Conservation (phyloP, 2,888 invertebrate species). For the Eueremaeus valkanovi region DNA sequence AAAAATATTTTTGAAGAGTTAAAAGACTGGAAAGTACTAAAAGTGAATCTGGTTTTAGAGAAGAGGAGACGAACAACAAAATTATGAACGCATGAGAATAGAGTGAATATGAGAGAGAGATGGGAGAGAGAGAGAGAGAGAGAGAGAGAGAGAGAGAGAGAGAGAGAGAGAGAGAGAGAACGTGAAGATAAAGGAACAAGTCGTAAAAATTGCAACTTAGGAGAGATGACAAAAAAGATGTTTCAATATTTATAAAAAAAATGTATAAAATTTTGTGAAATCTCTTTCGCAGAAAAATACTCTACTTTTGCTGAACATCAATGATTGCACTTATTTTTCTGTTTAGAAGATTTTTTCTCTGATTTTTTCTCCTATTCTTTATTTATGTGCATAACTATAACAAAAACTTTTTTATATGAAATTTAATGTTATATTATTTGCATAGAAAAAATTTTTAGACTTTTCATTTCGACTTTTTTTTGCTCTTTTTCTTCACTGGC, state of each 20-base stretch:
- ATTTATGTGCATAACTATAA: conserved; percentile 10
- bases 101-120: too few species aligned
- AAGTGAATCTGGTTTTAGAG: not conserved
- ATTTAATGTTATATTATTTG: not conserved
- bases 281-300: not conserved
- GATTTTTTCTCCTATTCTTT: not conserved
- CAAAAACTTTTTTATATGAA: not conserved
- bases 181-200: too few species aligned
- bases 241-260: not conserved
- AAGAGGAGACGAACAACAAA: too few species aligned
- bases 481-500: too few species aligned
- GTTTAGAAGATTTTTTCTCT: not conserved
- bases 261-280: not conserved
- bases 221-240: not conserved
- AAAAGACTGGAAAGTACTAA: not conserved
- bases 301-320: not conserved
- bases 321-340: conserved; percentile 17
- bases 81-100: too few species aligned
- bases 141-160: too few species aligned
- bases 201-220: not conserved
- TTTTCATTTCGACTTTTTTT: too few species aligned
- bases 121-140: too few species aligned
- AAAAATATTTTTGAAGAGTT: not conserved
- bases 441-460: not conserved
- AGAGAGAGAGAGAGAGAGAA: too few species aligned